phyloP scores from a whole-genome alignment of 2,113 vertebrate genomes.

The Platysteira castanea region DNA sequence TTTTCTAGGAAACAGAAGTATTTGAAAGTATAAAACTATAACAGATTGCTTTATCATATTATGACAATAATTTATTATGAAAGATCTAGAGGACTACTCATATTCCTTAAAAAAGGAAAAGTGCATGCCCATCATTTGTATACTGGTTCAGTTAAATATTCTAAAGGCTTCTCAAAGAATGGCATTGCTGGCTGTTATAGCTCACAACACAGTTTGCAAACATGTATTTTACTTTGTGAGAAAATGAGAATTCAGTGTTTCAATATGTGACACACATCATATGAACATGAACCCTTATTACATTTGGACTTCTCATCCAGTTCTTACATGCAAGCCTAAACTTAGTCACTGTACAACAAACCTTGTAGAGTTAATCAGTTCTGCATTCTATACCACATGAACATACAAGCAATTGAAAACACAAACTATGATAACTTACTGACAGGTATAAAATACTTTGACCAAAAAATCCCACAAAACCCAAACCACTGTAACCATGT shows the following conservation, averaged over 20 bases:
- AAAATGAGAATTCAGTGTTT: background rate
- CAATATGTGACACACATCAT: background rate
- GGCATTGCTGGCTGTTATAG: background rate
- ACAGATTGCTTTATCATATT: background rate
- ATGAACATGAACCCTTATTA: background rate
- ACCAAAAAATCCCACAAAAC: background rate
- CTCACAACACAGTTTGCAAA: background rate
- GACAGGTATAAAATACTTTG: slow-evolving; percentile 33
- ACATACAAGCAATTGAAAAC: slow-evolving; percentile 26
- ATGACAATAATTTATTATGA: background rate
- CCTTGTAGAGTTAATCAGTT: background rate
- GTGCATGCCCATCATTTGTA: background rate
- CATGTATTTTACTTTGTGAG: background rate
- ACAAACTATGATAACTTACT: slow-evolving; percentile 26
- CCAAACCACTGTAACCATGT: slow-evolving; percentile 25
- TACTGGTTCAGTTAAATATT: background rate
- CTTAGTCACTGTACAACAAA: background rate
- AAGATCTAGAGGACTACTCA: background rate
- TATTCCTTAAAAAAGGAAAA: background rate
- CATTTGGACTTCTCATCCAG: background rate
- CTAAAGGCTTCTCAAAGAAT: background rate
- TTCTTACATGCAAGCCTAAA: background rate
- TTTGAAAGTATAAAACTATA: background rate
- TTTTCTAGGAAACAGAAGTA: background rate
- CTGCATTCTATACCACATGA: background rate